Evolutionary conservation across 2,888 invertebrate species (phyloP), one percentile per base, ranked within the genome.

Genomic region (Chironomus tentans): DNA sequence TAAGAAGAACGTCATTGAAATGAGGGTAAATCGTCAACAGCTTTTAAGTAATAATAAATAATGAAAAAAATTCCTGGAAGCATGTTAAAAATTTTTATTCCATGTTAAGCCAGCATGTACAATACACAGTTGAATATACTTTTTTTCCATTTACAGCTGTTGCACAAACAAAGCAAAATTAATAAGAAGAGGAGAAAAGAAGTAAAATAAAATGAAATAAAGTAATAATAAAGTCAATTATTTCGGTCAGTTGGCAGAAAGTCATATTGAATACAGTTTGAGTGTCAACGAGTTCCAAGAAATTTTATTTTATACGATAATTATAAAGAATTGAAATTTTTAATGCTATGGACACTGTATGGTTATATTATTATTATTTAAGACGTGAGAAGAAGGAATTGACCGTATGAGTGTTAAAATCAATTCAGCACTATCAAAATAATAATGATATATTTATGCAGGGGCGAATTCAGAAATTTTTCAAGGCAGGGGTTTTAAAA

Each of bases 161-260:
- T 68, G 68, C 68, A 28, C 38, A 28, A 5, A 68, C 68, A 68
- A 68, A 38, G 15, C n/a, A 68, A 38, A 21, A 22, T 13, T 38
- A 46, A 68, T 68, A 21, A 46, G 38, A 38, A 38, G 38, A 38
- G 10, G 10, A 38, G 38, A 38, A 10, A 2, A 38, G 38, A 38
- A 38, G 38, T 38, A 38, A 38, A 38, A 38, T 38, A 38, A 38
- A 38, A 38, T 38, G 38, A 38, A 38, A 38, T 38, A 38, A 38
- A 38, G 38, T 38, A 38, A 38, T 38, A 38, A 38, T 38, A 38
- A 68, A n/a, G 10, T n/a, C 15, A 13, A 68, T 68, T 15, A 68
- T 46, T 68, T 68, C 46, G 68, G 68, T 68, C 68, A 68, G 28
- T 68, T 46, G 46, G 65, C 21, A 65, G 18, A 21, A 65, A 65